Evolutionary conservation across 2,113 vertebrate genomes (phyloP).

Genomic region (Ammospiza nelsoni): DNA sequence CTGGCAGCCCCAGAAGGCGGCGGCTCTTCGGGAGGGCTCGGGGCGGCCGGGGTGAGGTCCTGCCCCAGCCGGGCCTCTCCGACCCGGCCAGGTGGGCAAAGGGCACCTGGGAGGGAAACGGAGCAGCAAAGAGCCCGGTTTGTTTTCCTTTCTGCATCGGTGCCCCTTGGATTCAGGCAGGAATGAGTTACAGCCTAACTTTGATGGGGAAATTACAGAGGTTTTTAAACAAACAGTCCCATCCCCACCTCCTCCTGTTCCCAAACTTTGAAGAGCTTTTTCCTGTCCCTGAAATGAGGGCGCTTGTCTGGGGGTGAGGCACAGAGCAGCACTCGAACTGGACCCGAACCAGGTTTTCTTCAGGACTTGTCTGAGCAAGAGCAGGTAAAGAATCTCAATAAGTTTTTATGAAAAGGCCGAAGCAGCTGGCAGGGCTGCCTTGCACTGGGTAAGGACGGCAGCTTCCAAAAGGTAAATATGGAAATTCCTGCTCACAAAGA

Average conservation of each 20-base stretch:
- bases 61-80: background rate
- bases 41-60: background rate
- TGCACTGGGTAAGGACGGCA: background rate
- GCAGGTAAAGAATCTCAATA: background rate
- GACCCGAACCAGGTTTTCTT: background rate
- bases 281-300: background rate
- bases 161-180: background rate
- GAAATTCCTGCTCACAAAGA: background rate
- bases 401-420: background rate
- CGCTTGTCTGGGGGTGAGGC: background rate
- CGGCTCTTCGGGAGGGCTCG: rapidly evolving
- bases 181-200: background rate
- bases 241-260: background rate
- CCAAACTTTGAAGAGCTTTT: background rate
- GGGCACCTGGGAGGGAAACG: rapidly evolving
- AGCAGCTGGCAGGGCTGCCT: background rate
- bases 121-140: background rate
- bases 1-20: rapidly evolving
- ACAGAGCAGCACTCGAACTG: background rate
- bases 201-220: background rate
- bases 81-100: background rate
- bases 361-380: background rate
- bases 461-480: background rate
- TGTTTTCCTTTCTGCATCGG: background rate
- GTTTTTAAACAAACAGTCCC: background rate